Base-by-base conservation (phyloP, 2,888 invertebrate genomes). In the Glyphotaelius pellucidus region DNA sequence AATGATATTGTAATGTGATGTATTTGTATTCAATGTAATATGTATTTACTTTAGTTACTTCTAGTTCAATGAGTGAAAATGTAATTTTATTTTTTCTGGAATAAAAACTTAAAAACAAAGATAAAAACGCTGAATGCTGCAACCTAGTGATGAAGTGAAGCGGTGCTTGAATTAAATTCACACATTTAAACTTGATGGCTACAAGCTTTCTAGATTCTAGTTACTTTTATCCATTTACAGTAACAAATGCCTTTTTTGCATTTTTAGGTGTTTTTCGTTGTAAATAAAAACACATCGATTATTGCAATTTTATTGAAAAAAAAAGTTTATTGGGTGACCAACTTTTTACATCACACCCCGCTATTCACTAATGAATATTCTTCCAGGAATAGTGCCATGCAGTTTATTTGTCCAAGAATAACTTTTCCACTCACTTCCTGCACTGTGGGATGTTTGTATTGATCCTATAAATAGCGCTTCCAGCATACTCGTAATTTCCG, bases 401-500 rank as follows among this genome's bases (percentile, higher is more conserved):
- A 67, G n/a, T 67, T 67, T 67, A n/a, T 67, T 67, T n/a, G 38
- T n/a, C 67, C 67, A 67, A 67, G 67, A 67, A 86, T 86, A 86
- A 47, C 30, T 42, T 47, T 42, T 42, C 86, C 30, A 38, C n/a
- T 38, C 30, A 31, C 30, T 86, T 86, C 86, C 86, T 86, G 86
- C 12, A 30, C 12, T 12, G 30, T n/a, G 67, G 19, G 35, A 42
- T 86, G 86, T 19, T n/a, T 67, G n/a, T 67, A 67, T 67, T 67
- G 67, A 67, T n/a, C 67, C 25, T 86, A 86, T 86, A 86, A 35
- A 86, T 86, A 35, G 67, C 47, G 35, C 30, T 35, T 15, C 47
- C 19, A 83, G 31, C 81, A 32, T 32, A 15, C 32, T 86, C n/a
- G 30, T 38, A 38, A 19, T 88, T 67, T 67, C 86, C 88, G 88